A percentile compares a stretch with the other conserved stretches of the same genome.
phyloP scores from a whole-genome alignment of 2,113 vertebrate genomes.

The Ariopsis seemanni region DNA sequence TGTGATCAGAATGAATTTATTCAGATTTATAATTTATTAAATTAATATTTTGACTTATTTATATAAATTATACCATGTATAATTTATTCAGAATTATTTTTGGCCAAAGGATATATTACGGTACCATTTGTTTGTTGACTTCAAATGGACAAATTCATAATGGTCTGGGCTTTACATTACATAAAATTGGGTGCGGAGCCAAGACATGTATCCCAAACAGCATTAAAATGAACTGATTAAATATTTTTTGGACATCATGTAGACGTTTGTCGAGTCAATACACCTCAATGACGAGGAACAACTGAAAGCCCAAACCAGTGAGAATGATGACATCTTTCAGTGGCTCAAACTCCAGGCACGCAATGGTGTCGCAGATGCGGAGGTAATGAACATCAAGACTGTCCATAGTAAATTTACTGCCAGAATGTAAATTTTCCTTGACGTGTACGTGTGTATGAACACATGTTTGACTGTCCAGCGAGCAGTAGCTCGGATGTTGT shows the following conservation, averaged over 20 bases:
- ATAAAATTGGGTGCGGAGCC: background rate
- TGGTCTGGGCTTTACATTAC: background rate
- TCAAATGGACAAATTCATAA: background rate
- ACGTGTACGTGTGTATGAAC: background rate
- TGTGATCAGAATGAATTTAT: background rate
- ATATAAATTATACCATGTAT: no score
- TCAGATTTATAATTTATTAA: background rate
- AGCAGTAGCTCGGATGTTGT: conserved; percentile 76
- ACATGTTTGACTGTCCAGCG: conserved; percentile 61
- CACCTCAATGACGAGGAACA: conserved; percentile 70
- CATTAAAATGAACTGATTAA: background rate
- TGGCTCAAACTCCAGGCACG: conserved; percentile 77
- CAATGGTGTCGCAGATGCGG: conserved; percentile 70
- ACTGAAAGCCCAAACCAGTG: conserved; percentile 69
- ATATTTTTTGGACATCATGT: background rate
- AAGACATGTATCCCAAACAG: background rate
- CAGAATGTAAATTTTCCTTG: background rate
- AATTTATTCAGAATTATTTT: no score
- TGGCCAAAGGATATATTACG: background rate
- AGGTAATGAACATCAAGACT: conserved; percentile 61
- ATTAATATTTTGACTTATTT: no score
- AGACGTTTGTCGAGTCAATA: conserved; percentile 75
- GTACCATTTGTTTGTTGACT: background rate
- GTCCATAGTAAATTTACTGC: background rate
- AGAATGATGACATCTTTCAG: conserved; percentile 76